These are phyloP conservation scores for Actinostola sp. DNA, from an alignment of 92 coral and sea anemone species.

Conservation along the genomic window DNA sequence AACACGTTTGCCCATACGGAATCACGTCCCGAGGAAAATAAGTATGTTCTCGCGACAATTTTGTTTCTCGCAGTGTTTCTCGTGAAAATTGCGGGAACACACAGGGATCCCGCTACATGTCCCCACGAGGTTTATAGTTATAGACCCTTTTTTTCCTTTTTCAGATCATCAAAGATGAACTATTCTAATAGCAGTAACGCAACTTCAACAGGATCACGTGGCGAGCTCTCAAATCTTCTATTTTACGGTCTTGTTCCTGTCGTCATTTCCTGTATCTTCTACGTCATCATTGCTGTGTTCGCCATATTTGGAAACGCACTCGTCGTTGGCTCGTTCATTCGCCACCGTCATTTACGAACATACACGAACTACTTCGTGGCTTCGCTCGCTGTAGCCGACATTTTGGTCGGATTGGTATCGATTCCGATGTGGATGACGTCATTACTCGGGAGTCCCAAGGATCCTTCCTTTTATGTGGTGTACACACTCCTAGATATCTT, in stretches of 20 bases:
- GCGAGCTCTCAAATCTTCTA: neutral
- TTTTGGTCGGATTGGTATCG: conserved; percentile 71
- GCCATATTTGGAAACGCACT: conserved; percentile 89
- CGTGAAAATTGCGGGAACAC: no score
- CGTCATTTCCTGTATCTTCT: conserved; percentile 60
- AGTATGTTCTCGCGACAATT: no score
- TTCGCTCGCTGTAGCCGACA: conserved; percentile 77
- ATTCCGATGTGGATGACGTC: conserved; percentile 79
- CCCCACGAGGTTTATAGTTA: no score
- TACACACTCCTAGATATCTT: conserved; percentile 66
- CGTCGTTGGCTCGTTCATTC: conserved; percentile 81
- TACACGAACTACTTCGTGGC: conserved; percentile 83
- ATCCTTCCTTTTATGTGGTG: conserved; percentile 16
- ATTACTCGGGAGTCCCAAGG: conserved; percentile 41
- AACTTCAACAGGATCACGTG: neutral
- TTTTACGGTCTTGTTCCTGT: conserved; percentile 29
- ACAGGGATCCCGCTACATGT: no score
- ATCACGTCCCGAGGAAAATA: no score
- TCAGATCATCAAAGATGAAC: no score
- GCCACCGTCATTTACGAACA: conserved; percentile 78
- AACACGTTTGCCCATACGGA: no score
- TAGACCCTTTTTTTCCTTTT: no score
- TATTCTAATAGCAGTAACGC: neutral
- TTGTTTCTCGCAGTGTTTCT: no score
- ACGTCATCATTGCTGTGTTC: conserved; percentile 67